Evolutionary conservation across 2,888 invertebrate genomes (phyloP).

Genomic region (Zaprionus lineosus): DNA sequence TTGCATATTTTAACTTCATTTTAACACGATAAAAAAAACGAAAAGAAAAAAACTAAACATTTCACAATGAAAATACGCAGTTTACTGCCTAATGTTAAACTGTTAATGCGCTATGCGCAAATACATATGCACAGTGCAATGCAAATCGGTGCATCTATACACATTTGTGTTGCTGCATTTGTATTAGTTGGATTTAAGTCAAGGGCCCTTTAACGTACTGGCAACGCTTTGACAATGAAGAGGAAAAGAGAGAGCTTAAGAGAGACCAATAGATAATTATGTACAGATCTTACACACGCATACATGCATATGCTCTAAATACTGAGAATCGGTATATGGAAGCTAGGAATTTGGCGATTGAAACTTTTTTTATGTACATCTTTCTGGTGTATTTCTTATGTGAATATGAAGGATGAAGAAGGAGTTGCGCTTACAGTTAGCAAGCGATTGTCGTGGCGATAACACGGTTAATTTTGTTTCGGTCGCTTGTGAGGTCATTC

Average conservation of each 20-base stretch:
- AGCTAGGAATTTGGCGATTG: background rate
- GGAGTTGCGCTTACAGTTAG: constrained; percentile 45
- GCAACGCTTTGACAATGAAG: constrained; percentile 5
- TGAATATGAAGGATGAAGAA: background rate
- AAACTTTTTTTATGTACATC: background rate
- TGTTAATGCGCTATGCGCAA: no score
- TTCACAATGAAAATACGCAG: no score
- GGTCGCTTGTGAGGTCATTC: background rate
- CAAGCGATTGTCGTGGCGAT: constrained; percentile 18
- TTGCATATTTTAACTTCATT: background rate
- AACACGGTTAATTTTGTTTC: constrained; percentile 20
- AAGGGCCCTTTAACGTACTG: no score
- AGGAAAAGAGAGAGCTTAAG: background rate
- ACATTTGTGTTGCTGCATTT: background rate
- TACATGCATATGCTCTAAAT: background rate
- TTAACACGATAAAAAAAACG: background rate
- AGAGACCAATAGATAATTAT: background rate
- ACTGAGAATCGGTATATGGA: background rate
- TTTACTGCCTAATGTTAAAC: no score
- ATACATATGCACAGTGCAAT: no score
- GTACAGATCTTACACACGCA: background rate
- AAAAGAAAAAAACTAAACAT: no score
- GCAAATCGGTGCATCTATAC: background rate
- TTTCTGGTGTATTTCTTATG: background rate
- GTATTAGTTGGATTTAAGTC: no score